Evolutionary conservation across 2,888 invertebrate species (phyloP).

Genomic region (Tenthredo livida): DNA sequence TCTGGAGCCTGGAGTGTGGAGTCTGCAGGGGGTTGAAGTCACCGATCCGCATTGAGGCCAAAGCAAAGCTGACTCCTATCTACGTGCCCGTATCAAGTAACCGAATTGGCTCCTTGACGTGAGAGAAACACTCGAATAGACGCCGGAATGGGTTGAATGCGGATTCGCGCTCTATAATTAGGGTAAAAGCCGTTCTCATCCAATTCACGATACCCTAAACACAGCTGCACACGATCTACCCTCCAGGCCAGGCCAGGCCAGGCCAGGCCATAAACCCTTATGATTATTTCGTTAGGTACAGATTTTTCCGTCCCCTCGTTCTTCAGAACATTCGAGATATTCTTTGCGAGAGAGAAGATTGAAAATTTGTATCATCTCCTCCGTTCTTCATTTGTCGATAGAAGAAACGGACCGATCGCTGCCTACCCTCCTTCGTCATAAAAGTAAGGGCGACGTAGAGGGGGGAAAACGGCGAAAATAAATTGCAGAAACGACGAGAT

Average conservation of each 20-base stretch:
- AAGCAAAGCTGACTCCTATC: constrained; percentile 24
- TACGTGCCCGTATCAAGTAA: constrained; percentile 14
- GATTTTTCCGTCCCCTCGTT: background rate
- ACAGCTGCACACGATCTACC: constrained; percentile 24
- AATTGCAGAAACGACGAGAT: background rate
- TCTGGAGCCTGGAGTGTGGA: background rate
- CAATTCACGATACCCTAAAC: constrained; percentile 42
- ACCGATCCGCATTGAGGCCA: background rate
- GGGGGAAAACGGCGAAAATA: background rate
- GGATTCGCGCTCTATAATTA: constrained; percentile 36
- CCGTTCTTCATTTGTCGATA: background rate
- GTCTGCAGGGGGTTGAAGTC: background rate
- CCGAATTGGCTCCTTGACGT: constrained; percentile 30
- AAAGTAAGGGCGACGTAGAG: too few species aligned
- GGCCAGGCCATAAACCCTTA: background rate
- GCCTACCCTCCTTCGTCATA: background rate
- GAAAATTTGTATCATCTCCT: background rate
- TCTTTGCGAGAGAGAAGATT: background rate
- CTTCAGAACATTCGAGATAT: background rate
- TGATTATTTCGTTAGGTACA: background rate
- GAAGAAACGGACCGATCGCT: background rate
- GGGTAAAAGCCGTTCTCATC: constrained; percentile 45
- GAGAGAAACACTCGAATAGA: constrained; percentile 19
- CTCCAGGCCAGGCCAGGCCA: background rate
- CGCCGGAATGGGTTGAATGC: constrained; percentile 8